Conservation (phyloP, 2,113 vertebrate genomes). For the Carassius auratus region DNA sequence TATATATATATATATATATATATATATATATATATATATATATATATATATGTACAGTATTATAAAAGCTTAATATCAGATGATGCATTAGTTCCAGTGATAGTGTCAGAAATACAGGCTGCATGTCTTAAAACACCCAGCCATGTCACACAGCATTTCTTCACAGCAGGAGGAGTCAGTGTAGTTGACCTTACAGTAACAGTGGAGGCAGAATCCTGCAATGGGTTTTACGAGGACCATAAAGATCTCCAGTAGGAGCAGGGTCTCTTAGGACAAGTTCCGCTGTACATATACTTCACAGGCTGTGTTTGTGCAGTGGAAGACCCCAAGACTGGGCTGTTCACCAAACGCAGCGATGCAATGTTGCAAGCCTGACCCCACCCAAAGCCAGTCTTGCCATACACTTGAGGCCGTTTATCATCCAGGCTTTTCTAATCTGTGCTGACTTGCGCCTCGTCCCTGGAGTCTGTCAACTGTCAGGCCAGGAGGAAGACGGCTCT, state of each 20-base stretch:
- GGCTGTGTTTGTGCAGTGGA: background rate
- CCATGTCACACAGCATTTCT: background rate
- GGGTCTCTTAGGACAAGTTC: slow-evolving; percentile 10
- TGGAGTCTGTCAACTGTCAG: slow-evolving; percentile 42
- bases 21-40: no score
- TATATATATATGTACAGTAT: no score
- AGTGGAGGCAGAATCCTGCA: background rate
- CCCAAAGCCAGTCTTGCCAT: slow-evolving; percentile 15
- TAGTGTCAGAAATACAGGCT: background rate
- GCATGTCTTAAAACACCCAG: background rate
- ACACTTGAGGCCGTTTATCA: slow-evolving; percentile 33
- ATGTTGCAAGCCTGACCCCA: slow-evolving; percentile 26
- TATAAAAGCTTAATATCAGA: no score
- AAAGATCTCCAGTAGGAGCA: background rate
- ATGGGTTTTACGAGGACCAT: slow-evolving; percentile 10
- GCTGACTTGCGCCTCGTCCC: slow-evolving; percentile 15
- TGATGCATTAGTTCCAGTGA: background rate
- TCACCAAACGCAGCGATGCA: slow-evolving; percentile 28
- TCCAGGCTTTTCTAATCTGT: slow-evolving; percentile 32
- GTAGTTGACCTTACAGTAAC: background rate
- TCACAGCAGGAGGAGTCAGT: no score
- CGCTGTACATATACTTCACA: background rate
- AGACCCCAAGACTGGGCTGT: background rate
- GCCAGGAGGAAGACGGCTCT: background rate
- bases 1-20: no score